A percentile compares a stretch with the other conserved stretches of the same genome.
Conservation (phyloP, 2,113 vertebrate species). For the Verasper variegatus region DNA sequence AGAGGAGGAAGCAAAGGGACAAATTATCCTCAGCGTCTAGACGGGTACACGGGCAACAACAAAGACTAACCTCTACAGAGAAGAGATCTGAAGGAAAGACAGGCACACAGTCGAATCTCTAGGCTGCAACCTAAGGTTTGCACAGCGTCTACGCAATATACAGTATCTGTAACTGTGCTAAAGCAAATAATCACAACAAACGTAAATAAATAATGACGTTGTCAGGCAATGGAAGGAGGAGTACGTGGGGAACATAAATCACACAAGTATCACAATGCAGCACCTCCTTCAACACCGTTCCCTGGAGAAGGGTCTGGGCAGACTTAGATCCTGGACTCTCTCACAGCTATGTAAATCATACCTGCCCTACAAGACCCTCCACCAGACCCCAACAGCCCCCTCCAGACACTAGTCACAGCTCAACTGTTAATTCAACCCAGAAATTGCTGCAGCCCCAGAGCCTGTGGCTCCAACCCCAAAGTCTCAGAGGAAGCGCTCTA, state of each 20-base stretch:
- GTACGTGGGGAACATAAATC: constrained; percentile 73
- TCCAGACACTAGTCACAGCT: constrained; percentile 69
- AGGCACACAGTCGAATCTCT: constrained; percentile 56
- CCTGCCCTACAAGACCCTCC: constrained; percentile 63
- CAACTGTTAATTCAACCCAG: constrained; percentile 81
- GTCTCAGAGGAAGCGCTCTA: constrained; percentile 75
- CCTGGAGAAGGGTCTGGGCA: constrained; percentile 61
- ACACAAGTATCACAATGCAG: constrained; percentile 77
- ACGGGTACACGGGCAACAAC: constrained; percentile 70
- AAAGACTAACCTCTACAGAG: constrained; percentile 66
- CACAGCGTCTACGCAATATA: constrained; percentile 39
- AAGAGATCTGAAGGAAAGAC: constrained; percentile 62
- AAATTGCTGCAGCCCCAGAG: constrained; percentile 67
- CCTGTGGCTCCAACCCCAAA: constrained; percentile 55
- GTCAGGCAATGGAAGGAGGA: constrained; percentile 65
- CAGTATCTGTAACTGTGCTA: constrained; percentile 53
- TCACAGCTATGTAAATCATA: constrained; percentile 81
- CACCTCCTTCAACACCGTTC: constrained; percentile 71
- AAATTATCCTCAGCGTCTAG: constrained; percentile 73
- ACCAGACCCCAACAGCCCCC: constrained; percentile 60
- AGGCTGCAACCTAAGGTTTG: constrained; percentile 59
- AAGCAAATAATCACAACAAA: constrained; percentile 78
- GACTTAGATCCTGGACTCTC: constrained; percentile 77
- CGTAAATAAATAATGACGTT: constrained; percentile 77
- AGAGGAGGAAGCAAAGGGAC: constrained; percentile 71